Evolutionary conservation across 2,113 vertebrate species (phyloP), one percentile per base, ranked within the genome.

Genomic region (Acinonyx jubatus): DNA sequence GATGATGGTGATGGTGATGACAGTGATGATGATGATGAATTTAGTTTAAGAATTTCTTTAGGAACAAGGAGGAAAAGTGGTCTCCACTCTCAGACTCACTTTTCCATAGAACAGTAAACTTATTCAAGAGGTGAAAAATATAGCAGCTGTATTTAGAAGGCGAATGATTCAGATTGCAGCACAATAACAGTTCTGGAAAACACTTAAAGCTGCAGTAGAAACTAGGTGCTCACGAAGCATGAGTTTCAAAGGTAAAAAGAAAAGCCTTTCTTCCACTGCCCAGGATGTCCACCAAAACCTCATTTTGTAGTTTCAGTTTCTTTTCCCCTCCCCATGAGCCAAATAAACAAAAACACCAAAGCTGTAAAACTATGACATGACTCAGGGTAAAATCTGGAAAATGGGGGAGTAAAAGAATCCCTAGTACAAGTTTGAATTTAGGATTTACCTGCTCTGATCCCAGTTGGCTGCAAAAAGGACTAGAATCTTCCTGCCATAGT

Each of bases 391-490:
- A 61, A 81, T 85, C 88, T 74, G 52, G 65, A 68, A 98, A 96
- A 88, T 76, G 86, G 61, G 82, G 73, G 66, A 50, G 15, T 74
- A 73, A 84, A 87, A 83, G 36, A n/a, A n/a, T 68, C 10, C 15
- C 23, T n/a, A 57, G 4, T 1, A 57, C 55, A 50, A 76, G 65
- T 91, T 25, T 33, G 27, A 31, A 78, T 61, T 94, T 86, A 92
- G 57, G 10, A 48, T 97, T 98, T 99, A 99, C 99, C 99, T 99
- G 99, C 99, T 99, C 99, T 99, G 99, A 98, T 99, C 99, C 99
- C 99, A 99, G 99, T 99, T 99, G 97, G 99, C 99, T 48, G 99
- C 99, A 41, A 99, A 99, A 78, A 99, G 99, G 38, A 99, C 99
- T 74, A 99, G 98, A 83, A 99, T 99, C 97, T 99, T 99, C 98